Conservation (phyloP, 2,113 vertebrate genomes). For the Rhadina sibilatrix region DNA sequence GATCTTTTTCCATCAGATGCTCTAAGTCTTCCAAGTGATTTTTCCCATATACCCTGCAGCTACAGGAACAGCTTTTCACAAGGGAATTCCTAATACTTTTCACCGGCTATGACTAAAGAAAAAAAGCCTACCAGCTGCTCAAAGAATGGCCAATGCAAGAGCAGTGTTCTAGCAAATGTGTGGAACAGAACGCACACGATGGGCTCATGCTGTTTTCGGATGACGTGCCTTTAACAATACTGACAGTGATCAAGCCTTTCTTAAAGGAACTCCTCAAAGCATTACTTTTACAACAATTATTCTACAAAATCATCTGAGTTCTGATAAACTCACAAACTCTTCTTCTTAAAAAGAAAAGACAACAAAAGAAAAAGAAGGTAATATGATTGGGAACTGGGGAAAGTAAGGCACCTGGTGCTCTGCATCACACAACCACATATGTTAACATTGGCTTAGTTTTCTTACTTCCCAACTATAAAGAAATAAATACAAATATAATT, state of each 20-base stretch:
- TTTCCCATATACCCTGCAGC: not conserved
- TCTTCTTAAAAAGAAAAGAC: not conserved
- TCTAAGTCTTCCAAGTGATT: not conserved
- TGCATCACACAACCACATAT: not conserved
- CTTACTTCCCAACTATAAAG: not conserved
- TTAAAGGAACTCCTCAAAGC: not conserved
- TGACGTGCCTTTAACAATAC: not conserved
- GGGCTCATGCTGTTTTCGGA: not conserved
- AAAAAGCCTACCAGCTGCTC: not conserved
- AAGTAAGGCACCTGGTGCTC: not conserved
- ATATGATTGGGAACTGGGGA: not conserved
- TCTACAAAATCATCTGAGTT: not conserved
- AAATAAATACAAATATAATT: not conserved
- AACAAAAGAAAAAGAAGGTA: not conserved
- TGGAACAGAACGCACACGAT: not conserved
- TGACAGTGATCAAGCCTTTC: not conserved
- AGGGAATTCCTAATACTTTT: not conserved
- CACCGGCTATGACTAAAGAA: not conserved
- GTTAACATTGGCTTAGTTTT: not conserved
- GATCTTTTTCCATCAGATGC: not conserved
- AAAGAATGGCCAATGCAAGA: not conserved
- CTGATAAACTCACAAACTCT: not conserved
- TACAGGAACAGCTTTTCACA: not conserved
- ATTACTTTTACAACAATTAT: not conserved
- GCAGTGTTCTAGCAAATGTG: not conserved